Evolutionary conservation across 2,888 invertebrate genomes (phyloP), one percentile per base, ranked within the genome.

Genomic region (Zele albiditarsus): DNA sequence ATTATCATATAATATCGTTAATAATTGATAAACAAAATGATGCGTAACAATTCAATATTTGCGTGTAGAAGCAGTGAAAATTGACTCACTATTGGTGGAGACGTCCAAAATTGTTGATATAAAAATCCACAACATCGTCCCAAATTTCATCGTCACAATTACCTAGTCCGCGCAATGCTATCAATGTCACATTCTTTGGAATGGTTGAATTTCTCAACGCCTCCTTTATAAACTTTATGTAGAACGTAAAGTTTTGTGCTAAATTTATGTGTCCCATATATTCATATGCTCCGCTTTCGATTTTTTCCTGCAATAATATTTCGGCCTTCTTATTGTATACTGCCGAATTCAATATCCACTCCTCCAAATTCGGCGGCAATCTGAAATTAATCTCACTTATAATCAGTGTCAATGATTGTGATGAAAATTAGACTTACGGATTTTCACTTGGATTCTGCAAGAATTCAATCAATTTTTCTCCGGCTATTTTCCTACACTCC

Each of bases 341-440:
- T 2, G 90, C 92, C 14, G 88, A 86, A 82, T 91, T 92, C 82
- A 91, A 90, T 3, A 91, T 90, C 12, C 88, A 83, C 0, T 83
- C 78, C 71, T 90, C 88, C 46, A 91, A 77, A 77, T 91, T 90
- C 3, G 89, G 88, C 27, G 90, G 87, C 33, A 92, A 89, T 20
- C 91, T 91, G 82, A n/a, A 82, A 82, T n/a, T n/a, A n/a, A n/a
- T n/a, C n/a, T 46, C 14, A 33, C 3, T 20, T 28, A n/a, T 3
- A 14, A 25, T 10, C n/a, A n/a, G n/a, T 10, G 10, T 53, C 31
- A 65, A 23, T 23, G 20, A 10, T 14, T 38, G 4, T 8, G 5
- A 31, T n/a, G 8, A n/a, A 60, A 62, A 58, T 42, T 31, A 1
- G 53, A 76, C 80, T 79, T 67, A 81, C 82, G 76, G 78, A 74